Conservation (phyloP, 92 coral and sea anemone genomes). For the Paramuricea clavata region DNA sequence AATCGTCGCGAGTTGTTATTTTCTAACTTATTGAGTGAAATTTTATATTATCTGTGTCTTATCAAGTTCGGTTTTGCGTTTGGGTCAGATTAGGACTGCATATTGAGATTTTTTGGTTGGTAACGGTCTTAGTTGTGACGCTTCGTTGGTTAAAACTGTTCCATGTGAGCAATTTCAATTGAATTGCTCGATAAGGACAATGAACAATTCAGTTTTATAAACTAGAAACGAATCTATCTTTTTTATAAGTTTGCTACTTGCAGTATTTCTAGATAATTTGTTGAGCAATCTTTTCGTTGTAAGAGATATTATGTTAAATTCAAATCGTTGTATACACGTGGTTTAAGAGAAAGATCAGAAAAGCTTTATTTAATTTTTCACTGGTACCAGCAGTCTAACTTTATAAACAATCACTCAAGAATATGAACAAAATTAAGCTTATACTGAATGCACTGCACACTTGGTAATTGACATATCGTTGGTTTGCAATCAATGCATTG, state of each 20-base stretch:
- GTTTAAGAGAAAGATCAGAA: neutral
- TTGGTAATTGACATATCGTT: too few relatives aligned
- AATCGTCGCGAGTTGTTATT: neutral
- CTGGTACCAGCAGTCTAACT: neutral
- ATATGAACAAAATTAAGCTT: neutral
- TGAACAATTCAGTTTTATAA: neutral
- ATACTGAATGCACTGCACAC: neutral
- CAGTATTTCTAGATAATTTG: neutral
- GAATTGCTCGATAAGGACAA: neutral
- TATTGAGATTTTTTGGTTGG: neutral
- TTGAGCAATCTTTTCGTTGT: neutral
- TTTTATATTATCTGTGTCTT: neutral
- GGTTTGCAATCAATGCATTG: too few relatives aligned
- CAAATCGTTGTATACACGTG: too few relatives aligned
- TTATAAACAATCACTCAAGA: neutral
- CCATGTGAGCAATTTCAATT: slow-evolving; percentile 9
- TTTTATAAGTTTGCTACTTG: neutral
- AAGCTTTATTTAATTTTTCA: neutral
- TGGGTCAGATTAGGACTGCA: neutral
- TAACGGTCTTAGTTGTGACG: neutral
- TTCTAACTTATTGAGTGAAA: neutral
- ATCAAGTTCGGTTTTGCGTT: neutral
- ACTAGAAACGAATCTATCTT: neutral
- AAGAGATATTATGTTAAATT: neutral
- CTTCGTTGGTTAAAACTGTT: slow-evolving; percentile 8